A percentile compares a stretch with the other conserved stretches of the same genome.
Conservation (phyloP, 2,888 invertebrate genomes). For the Metellina segmentata region DNA sequence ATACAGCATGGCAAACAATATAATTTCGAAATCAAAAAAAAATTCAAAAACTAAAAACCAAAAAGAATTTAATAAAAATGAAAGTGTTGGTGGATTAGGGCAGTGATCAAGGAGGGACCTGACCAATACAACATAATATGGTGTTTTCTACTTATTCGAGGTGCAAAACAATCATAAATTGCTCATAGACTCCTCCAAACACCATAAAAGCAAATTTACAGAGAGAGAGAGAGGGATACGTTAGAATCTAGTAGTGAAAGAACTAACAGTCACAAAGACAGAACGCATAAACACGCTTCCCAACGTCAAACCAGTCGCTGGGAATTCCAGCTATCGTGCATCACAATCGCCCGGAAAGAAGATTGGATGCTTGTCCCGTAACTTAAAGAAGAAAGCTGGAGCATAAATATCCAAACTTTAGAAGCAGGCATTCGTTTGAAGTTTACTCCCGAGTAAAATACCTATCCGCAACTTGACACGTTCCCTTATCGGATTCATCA, state of each 20-base stretch:
- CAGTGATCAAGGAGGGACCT: too few species aligned
- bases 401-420: background rate
- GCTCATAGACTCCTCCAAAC: too few species aligned
- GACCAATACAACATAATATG: too few species aligned
- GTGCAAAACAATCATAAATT: too few species aligned
- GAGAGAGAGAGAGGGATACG: too few species aligned
- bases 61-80: too few species aligned
- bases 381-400: background rate
- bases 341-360: background rate
- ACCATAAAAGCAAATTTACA: too few species aligned
- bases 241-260: background rate
- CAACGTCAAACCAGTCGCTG: background rate
- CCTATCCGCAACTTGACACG: slow-evolving; percentile 48
- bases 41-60: too few species aligned
- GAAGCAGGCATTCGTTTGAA: slow-evolving; percentile 10
- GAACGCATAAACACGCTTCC: background rate
- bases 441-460: slow-evolving; percentile 32
- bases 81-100: too few species aligned
- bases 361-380: background rate
- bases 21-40: too few species aligned
- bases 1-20: too few species aligned
- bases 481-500: slow-evolving; percentile 51
- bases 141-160: too few species aligned
- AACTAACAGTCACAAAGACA: background rate
- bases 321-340: background rate